Base-by-base conservation (phyloP, 1,140 invertebrate species). In the Antheraea mylitta region DNA sequence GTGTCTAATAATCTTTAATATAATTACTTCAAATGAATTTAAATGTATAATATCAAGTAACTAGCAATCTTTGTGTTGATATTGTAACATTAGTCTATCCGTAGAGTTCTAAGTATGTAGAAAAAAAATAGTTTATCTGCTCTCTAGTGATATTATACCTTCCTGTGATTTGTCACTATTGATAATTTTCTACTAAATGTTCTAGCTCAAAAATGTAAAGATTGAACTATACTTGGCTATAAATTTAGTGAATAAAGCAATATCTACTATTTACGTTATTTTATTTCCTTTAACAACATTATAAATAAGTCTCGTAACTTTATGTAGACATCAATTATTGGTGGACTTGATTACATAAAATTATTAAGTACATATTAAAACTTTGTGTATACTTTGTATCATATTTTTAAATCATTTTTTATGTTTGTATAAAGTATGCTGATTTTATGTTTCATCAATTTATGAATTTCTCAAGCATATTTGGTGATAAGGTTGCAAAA, bases 121-220 rank as follows among this genome's bases (percentile, higher is more conserved):
- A 53, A 53, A 13, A n/a, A 42, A 53, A 53, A 11, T 6, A 13
- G 45, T 16, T 53, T 53, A 65, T 42, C 7, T 42, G 75, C 70
- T 76, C 81, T 87, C 78, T 81, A 83, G 82, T 81, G 72, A 76
- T 80, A 78, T 76, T 80, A 78, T 77, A 75, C 80, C 77, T 81
- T 90, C 86, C 87, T 88, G 87, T 91, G 89, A 91, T 91, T 87
- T 85, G 83, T 87, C 79, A 86, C 82, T 89, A 87, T 87, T 83
- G 80, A 82, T 83, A 86, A 87, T 88, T 91, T 90, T 89, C 84
- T 89, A 89, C 83, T 42, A 45, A 48, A 81, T 85, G 78, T 83
- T 83, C 75, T 86, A 90, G 83, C 82, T 90, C 84, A 86, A 88
- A 81, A 73, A 71, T 81, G 71, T 80, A 71, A 85, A 84, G 79